Conservation (phyloP, 2,113 vertebrate genomes). For the Lagenorhynchus albirostris region DNA sequence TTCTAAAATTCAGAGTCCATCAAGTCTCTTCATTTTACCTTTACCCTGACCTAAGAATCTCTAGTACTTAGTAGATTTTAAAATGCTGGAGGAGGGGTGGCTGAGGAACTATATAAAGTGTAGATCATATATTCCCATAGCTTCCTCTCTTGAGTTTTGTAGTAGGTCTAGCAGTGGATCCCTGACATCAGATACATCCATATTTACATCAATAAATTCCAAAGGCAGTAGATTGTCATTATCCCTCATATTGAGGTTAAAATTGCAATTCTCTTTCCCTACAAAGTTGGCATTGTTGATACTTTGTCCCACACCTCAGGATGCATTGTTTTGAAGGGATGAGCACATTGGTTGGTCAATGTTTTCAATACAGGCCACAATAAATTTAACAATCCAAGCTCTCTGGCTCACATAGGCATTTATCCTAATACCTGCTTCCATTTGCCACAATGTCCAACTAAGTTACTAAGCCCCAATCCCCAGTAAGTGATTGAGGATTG, state of each 20-base stretch:
- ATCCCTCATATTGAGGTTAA: background rate
- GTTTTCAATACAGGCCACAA: background rate
- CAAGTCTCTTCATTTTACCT: background rate
- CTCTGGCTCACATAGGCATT: background rate
- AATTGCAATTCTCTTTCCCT: background rate
- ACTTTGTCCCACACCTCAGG: rapidly evolving
- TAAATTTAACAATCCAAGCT: background rate
- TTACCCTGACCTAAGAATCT: background rate
- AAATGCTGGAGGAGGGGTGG: background rate
- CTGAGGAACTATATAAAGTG: background rate
- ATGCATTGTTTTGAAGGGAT: background rate
- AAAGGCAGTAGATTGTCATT: rapidly evolving
- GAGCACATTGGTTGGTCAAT: rapidly evolving
- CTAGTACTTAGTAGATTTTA: background rate
- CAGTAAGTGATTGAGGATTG: too few species aligned
- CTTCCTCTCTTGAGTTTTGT: rapidly evolving
- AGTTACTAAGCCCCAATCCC: background rate
- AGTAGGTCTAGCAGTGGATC: background rate
- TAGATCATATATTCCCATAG: rapidly evolving
- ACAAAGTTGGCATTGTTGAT: too few species aligned
- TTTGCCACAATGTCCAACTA: background rate
- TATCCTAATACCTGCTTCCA: background rate
- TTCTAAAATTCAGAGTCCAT: background rate
- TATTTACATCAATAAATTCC: background rate
- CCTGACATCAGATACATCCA: too few species aligned